Percentiles rank a stretch among this genome's conserved stretches.
These are phyloP conservation scores for Colinus virginianus DNA, from an alignment of 2,113 vertebrate species.

Conservation along the genomic window DNA sequence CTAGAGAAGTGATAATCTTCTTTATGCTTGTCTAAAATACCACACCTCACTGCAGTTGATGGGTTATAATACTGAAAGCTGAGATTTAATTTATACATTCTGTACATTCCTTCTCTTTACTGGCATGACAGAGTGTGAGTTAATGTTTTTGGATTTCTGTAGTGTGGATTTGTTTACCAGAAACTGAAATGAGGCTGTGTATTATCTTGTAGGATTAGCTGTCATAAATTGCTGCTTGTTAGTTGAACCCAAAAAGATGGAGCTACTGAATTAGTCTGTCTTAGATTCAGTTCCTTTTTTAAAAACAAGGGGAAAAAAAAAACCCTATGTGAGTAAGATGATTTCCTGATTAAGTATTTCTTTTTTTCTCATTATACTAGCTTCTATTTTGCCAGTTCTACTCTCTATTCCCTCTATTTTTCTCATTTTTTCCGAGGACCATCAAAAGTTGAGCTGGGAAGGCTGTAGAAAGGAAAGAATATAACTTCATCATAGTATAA, in stretches of 20 bases:
- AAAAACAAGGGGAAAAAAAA: not conserved
- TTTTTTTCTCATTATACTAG: not conserved
- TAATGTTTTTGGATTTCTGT: not conserved
- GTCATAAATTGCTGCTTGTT: not conserved
- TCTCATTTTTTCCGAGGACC: not conserved
- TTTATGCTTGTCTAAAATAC: not conserved
- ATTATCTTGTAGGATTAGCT: not conserved
- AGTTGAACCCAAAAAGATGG: not conserved
- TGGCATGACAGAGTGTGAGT: not conserved
- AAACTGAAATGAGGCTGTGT: not conserved
- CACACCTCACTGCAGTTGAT: not conserved
- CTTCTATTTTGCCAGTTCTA: not conserved
- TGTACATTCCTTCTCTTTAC: not conserved
- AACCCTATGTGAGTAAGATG: not conserved
- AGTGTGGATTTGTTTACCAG: not conserved
- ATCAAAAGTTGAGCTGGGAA: not conserved
- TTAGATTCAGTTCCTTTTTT: not conserved
- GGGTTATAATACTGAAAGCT: not conserved
- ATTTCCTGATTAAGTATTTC: not conserved
- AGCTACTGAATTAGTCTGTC: not conserved
- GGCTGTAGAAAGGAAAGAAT: not conserved
- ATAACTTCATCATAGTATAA: slow-evolving; percentile 2
- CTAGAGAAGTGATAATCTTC: not conserved
- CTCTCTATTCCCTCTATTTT: not conserved
- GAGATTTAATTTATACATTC: not conserved